Conservation (phyloP, 2,797 vertebrate genomes). For the Crypturellus tataupa region DNA sequence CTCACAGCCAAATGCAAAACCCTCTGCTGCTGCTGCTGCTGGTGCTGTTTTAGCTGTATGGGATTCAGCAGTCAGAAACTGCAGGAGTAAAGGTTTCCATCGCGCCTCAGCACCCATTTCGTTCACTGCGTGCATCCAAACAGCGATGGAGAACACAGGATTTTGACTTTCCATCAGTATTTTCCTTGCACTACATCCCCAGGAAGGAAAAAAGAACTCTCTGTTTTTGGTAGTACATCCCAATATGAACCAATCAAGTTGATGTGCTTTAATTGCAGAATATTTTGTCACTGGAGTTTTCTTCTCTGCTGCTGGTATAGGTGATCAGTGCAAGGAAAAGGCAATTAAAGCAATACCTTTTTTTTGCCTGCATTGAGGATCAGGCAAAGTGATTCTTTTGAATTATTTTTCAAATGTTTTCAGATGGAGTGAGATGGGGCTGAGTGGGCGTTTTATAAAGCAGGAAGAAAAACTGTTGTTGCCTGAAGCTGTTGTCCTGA, state of each 20-base stretch:
- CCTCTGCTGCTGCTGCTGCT: background rate
- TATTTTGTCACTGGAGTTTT: background rate
- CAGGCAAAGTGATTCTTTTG: background rate
- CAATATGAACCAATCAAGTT: background rate
- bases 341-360: background rate
- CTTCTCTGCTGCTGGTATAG: background rate
- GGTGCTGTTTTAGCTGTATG: accelerated
- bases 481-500: slow-evolving; percentile 37
- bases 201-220: background rate
- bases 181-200: background rate
- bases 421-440: background rate
- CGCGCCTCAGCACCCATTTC: background rate
- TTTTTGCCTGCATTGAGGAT: background rate
- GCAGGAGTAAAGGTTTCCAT: background rate
- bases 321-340: background rate
- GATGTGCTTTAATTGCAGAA: background rate
- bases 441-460: background rate
- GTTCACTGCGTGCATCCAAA: background rate
- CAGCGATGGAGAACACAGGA: accelerated
- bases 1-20: background rate
- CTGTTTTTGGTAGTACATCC: background rate
- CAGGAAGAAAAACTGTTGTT: background rate
- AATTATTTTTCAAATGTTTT: background rate
- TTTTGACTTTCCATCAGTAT: background rate
- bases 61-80: background rate